A percentile compares a stretch with the other conserved stretches of the same genome.
These are phyloP conservation scores for Drosophila ironensis DNA, from an alignment of 1,140 invertebrate species.

Conservation along the genomic window DNA sequence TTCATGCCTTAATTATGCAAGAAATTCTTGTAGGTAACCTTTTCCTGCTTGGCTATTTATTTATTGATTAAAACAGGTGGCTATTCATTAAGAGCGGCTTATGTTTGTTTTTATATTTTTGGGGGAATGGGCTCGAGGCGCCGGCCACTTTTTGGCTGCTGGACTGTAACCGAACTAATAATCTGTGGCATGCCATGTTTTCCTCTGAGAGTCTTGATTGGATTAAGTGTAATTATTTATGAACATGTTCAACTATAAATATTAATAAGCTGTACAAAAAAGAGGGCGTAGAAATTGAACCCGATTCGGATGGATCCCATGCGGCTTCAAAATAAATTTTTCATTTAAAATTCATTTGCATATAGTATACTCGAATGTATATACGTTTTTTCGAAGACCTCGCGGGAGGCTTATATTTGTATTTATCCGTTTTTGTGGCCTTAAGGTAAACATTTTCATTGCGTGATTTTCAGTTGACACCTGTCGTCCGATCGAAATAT, in stretches of 20 bases:
- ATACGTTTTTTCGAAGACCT: neutral
- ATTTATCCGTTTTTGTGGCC: neutral
- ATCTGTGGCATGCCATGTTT: constrained; percentile 39
- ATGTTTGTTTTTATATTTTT: constrained; percentile 4
- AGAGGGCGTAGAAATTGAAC: neutral
- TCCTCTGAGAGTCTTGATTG: constrained; percentile 10
- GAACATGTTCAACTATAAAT: constrained; percentile 40
- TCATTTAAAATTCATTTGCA: constrained; percentile 1
- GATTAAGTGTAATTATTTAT: constrained; percentile 19
- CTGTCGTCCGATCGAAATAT: constrained; percentile 38
- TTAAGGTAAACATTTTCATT: constrained; percentile 37
- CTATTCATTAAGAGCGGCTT: constrained; percentile 21
- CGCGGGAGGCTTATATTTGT: constrained; percentile 3
- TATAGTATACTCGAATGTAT: too few species aligned
- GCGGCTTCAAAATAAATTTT: neutral
- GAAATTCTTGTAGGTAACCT: constrained; percentile 27
- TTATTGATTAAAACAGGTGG: constrained; percentile 32
- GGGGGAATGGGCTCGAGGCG: neutral
- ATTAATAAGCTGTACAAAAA: constrained; percentile 25
- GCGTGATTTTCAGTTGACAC: constrained; percentile 39
- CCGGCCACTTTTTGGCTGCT: constrained; percentile 43
- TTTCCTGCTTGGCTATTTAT: constrained; percentile 35
- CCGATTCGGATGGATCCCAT: neutral
- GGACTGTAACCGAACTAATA: constrained; percentile 43
- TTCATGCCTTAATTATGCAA: constrained; percentile 34